Conservation (phyloP, 2,113 vertebrate species). For the Pterocles burchelli region DNA sequence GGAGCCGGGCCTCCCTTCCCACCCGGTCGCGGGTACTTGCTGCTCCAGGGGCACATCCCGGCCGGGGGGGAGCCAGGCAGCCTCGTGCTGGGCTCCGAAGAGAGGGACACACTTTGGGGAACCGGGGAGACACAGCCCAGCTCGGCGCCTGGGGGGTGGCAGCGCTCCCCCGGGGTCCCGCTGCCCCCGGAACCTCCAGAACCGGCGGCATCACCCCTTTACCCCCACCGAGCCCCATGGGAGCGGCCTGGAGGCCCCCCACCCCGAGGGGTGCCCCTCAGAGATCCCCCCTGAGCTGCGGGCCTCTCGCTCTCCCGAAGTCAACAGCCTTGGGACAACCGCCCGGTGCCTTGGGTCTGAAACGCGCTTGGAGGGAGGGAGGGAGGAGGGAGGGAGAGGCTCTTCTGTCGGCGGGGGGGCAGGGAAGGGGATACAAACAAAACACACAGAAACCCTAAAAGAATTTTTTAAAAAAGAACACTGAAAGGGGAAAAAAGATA, state of each 20-base stretch:
- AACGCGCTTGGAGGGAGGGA: neutral
- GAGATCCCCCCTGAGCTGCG: neutral
- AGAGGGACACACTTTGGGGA: neutral
- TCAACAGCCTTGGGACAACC: neutral
- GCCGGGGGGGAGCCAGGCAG: neutral
- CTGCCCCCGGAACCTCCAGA: neutral
- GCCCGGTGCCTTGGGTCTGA: neutral
- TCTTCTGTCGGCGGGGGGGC: neutral
- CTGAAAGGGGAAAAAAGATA: neutral
- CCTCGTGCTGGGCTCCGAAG: neutral
- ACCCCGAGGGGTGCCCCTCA: neutral
- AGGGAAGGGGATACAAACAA: neutral
- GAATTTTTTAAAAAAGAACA: neutral
- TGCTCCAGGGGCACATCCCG: neutral
- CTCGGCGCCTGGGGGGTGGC: neutral
- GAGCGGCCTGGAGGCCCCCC: neutral
- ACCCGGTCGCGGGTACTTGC: too few species aligned
- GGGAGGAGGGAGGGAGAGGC: neutral
- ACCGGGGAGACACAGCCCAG: neutral
- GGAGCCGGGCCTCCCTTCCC: neutral
- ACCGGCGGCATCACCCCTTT: neutral
- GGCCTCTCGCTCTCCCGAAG: neutral
- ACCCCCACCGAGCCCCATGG: neutral
- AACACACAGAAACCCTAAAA: neutral
- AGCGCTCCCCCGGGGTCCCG: neutral